phyloP scores from a whole-genome alignment of 2,888 invertebrate species.

The Stenodera caucasica region DNA sequence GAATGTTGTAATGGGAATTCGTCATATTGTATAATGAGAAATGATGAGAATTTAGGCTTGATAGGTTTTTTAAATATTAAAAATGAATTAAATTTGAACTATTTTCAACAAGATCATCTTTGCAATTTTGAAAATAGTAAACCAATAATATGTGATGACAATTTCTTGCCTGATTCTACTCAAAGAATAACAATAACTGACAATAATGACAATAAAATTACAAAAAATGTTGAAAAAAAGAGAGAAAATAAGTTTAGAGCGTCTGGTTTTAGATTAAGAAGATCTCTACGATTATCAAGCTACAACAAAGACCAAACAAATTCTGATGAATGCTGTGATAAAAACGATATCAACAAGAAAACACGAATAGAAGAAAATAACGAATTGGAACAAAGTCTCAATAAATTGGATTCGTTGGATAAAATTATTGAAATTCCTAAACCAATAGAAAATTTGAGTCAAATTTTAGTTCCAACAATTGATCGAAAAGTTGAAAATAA shows the following conservation, averaged over 20 bases:
- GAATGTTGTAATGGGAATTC: slow-evolving; percentile 22
- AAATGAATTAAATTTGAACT: slow-evolving; percentile 20
- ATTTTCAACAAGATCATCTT: not conserved
- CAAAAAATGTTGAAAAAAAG: not conserved
- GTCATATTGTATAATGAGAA: slow-evolving; percentile 27
- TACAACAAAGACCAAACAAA: not conserved
- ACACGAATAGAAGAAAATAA: not conserved
- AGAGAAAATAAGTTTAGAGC: not conserved
- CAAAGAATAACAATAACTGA: not conserved
- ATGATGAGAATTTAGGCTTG: slow-evolving; percentile 23
- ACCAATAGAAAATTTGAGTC: too few relatives aligned
- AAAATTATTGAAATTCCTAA: not conserved
- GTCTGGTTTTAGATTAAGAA: not conserved
- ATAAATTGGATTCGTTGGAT: not conserved
- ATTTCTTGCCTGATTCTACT: not conserved
- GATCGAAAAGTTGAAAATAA: slow-evolving; percentile 1
- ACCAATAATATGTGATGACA: not conserved
- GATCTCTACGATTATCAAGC: not conserved
- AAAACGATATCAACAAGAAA: not conserved
- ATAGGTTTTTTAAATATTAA: slow-evolving; percentile 36
- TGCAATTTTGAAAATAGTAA: not conserved
- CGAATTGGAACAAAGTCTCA: not conserved
- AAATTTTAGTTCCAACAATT: too few relatives aligned
- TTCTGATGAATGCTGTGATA: not conserved
- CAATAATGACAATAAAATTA: not conserved